Evolutionary conservation across 37 sponge, comb jelly and placozoan species (phyloP), one percentile per base, ranked within the genome.

Genomic region (Ephydatia muelleri): DNA sequence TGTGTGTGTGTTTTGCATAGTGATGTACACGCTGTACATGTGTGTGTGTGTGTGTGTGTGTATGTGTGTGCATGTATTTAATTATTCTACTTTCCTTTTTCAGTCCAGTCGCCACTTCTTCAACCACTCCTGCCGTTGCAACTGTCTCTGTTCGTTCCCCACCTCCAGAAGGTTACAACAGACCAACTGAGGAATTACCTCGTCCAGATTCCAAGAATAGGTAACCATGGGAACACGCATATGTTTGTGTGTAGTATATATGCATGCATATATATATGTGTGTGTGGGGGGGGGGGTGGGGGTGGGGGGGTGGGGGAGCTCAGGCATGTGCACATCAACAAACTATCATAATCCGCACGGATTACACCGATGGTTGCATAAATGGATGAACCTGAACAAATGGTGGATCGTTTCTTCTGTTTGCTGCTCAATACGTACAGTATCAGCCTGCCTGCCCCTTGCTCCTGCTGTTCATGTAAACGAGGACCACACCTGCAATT

Each of bases 1-100:
- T 72, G 72, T 22, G 72, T 72, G 72, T 72, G 72, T 72, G 72
- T 72, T 30, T 72, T 19, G n/a, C n/a, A n/a, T n/a, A n/a, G n/a
- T n/a, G n/a, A n/a, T n/a, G n/a, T n/a, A n/a, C n/a, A n/a, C n/a
- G n/a, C n/a, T n/a, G n/a, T n/a, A n/a, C n/a, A n/a, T n/a, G n/a
- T 26, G 72, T 72, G 72, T 72, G 30, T 26, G 26, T 3, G 72
- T 26, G 1, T 72, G 72, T 72, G 72, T 22, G 30, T 0, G 29
- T 26, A 29, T 72, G 72, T 35, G 72, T 71, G 72, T 71, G 72
- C 25, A 28, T 71, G 72, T 71, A 34, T 71, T 71, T 1, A 71
- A 19, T 57, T 1, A 57, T 57, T 57, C 57, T 13, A 1, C 1
- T 14, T 14, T 57, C 57, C 57, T 19, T 11, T 5, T 57, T 21